Conservation (phyloP, 2,888 invertebrate species). For the Dichetophora obliterata region DNA sequence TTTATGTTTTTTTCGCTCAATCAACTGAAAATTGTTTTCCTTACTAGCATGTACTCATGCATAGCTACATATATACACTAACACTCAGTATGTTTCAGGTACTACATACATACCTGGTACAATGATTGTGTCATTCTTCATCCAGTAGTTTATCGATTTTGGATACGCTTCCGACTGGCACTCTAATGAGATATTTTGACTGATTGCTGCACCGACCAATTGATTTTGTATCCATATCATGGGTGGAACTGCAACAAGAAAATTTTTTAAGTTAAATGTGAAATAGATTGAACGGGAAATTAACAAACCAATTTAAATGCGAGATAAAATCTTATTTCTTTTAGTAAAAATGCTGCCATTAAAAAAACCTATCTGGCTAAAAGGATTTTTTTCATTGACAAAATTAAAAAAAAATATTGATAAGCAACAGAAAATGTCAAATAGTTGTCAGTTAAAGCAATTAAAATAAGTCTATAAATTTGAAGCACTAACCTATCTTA, state of each 20-base stretch:
- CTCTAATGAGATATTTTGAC: conserved; percentile 77
- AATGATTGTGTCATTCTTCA: conserved; percentile 75
- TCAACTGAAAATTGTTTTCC: too few species aligned
- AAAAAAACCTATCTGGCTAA: too few species aligned
- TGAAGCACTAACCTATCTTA: too few species aligned
- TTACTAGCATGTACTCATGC: not conserved
- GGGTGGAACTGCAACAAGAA: conserved; percentile 74
- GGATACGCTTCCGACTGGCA: conserved; percentile 81
- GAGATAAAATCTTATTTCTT: too few species aligned
- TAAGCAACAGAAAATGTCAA: not conserved
- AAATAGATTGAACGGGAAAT: too few species aligned
- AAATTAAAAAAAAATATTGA: too few species aligned
- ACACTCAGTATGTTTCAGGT: too few species aligned
- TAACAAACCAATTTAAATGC: too few species aligned
- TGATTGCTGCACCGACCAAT: conserved; percentile 77
- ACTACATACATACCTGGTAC: conserved; percentile 74
- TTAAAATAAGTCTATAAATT: too few species aligned
- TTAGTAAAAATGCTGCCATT: too few species aligned
- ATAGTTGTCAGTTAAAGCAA: not conserved
- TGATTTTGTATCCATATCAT: conserved; percentile 82
- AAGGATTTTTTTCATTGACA: too few species aligned
- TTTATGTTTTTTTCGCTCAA: too few species aligned
- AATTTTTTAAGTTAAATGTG: not conserved
- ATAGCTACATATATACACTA: not conserved
- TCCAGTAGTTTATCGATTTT: conserved; percentile 82